These are phyloP conservation scores for Paguma larvata DNA, from an alignment of 2,797 vertebrate genomes.

Conservation along the genomic window DNA sequence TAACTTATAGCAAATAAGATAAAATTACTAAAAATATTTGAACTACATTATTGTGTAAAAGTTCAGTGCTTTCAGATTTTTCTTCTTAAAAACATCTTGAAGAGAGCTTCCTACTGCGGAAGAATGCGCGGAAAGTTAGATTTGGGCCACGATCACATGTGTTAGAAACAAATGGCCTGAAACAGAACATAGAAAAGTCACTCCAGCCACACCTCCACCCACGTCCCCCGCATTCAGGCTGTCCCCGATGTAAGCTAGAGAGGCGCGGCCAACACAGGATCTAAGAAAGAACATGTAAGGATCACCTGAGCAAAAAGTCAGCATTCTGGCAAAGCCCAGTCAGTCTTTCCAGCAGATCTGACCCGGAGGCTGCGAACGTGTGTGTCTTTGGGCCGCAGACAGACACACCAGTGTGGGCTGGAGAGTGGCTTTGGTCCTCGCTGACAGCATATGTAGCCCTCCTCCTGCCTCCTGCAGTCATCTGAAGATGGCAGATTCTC, in stretches of 20 bases:
- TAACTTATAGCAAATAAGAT: conserved; percentile 56
- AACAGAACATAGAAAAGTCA: not conserved
- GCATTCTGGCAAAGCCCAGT: not conserved
- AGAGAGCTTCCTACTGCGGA: conserved; percentile 76
- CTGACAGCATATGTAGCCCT: not conserved
- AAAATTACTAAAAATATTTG: conserved; percentile 63
- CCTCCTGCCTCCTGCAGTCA: not conserved
- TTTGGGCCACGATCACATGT: conserved; percentile 48
- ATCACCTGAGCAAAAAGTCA: not conserved
- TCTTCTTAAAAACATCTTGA: not conserved
- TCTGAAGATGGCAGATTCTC: not conserved
- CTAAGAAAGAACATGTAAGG: not conserved
- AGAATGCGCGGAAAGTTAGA: conserved; percentile 70
- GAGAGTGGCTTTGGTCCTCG: not conserved
- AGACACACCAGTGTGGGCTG: not conserved
- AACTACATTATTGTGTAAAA: conserved; percentile 68
- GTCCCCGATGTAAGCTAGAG: not conserved
- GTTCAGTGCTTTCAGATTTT: conserved; percentile 44
- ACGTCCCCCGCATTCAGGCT: not conserved
- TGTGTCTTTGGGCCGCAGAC: not conserved
- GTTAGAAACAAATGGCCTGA: conserved; percentile 78
- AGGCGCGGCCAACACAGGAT: not conserved
- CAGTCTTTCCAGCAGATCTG: not conserved
- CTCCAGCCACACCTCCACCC: no score
- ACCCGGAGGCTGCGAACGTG: not conserved